Percentiles rank a stretch among this genome's conserved stretches.
phyloP scores from a whole-genome alignment of 2,113 vertebrate species.

The Shinisaurus crocodilurus region DNA sequence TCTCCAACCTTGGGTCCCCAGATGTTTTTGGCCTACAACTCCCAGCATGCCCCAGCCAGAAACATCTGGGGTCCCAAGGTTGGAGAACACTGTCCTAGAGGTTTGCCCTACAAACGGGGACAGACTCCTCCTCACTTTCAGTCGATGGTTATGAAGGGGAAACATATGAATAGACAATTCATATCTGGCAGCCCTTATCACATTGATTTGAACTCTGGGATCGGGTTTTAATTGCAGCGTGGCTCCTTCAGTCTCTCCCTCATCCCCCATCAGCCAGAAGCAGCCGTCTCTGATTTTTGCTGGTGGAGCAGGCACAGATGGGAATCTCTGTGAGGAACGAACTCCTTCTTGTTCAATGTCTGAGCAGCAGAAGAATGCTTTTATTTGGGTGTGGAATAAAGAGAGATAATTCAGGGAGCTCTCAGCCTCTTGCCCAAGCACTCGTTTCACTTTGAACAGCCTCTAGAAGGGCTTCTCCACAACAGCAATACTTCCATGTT shows the following conservation, averaged over 20 bases:
- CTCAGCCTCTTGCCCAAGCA: too few relatives aligned
- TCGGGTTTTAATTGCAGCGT: conserved; percentile 1
- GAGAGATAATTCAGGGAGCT: not conserved
- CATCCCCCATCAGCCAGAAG: not conserved
- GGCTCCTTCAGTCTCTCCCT: not conserved
- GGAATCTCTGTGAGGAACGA: not conserved
- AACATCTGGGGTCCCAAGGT: too few relatives aligned
- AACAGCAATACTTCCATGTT: too few relatives aligned
- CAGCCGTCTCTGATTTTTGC: not conserved
- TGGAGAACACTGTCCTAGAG: too few relatives aligned
- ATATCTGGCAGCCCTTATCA: not conserved
- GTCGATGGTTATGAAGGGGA: not conserved
- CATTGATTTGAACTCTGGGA: conserved; percentile 12
- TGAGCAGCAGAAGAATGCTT: not conserved
- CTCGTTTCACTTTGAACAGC: not conserved
- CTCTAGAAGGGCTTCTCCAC: not conserved
- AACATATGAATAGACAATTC: not conserved
- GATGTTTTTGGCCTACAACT: too few relatives aligned
- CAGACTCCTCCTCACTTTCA: not conserved
- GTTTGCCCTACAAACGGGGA: not conserved
- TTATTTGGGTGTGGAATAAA: not conserved
- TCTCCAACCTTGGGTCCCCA: too few relatives aligned
- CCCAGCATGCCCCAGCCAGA: too few relatives aligned
- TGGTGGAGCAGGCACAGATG: not conserved
- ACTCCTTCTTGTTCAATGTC: not conserved